A percentile compares a stretch with the other conserved stretches of the same genome.
Conservation (phyloP, 2,888 invertebrate genomes). For the Calliopum simillimum region DNA sequence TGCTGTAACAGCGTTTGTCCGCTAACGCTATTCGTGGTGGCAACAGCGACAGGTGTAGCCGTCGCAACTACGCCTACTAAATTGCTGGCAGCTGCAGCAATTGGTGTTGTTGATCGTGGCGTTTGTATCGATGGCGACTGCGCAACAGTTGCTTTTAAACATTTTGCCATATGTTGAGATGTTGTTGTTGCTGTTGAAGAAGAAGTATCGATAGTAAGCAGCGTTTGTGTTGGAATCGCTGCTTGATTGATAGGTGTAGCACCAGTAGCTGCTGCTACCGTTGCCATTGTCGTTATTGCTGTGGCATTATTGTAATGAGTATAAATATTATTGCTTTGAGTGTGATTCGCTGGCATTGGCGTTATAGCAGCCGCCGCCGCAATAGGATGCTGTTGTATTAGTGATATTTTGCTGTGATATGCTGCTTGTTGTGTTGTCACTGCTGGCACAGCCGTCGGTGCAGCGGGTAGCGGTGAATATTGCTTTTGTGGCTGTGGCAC, state of each 20-base stretch:
- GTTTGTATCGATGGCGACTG: slow-evolving; percentile 12
- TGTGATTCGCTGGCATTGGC: slow-evolving; percentile 16
- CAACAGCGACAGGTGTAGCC: not conserved
- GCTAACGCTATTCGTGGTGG: slow-evolving; percentile 34
- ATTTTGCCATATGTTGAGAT: slow-evolving; percentile 11
- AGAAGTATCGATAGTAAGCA: slow-evolving; percentile 53
- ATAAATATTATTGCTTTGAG: slow-evolving; percentile 14
- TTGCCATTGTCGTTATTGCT: slow-evolving; percentile 15
- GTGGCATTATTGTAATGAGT: slow-evolving; percentile 37
- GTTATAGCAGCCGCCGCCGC: slow-evolving; percentile 21
- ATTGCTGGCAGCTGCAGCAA: slow-evolving; percentile 8
- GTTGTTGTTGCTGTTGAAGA: slow-evolving; percentile 20
- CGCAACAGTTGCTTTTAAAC: slow-evolving; percentile 6
- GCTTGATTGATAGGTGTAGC: slow-evolving; percentile 28
- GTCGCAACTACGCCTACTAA: not conserved
- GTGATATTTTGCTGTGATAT: slow-evolving; percentile 44
- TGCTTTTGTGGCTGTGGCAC: slow-evolving; percentile 42
- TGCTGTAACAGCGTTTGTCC: slow-evolving; percentile 46
- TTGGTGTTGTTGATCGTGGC: slow-evolving; percentile 32
- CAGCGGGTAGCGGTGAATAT: slow-evolving; percentile 39
- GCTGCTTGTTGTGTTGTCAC: slow-evolving; percentile 12
- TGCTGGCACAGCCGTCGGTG: slow-evolving; percentile 20
- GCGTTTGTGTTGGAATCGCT: slow-evolving; percentile 37
- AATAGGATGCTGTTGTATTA: slow-evolving; percentile 35
- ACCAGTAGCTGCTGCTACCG: slow-evolving; percentile 26